Conservation (phyloP, 2,113 vertebrate species). For the Lepisosteus osseus region DNA sequence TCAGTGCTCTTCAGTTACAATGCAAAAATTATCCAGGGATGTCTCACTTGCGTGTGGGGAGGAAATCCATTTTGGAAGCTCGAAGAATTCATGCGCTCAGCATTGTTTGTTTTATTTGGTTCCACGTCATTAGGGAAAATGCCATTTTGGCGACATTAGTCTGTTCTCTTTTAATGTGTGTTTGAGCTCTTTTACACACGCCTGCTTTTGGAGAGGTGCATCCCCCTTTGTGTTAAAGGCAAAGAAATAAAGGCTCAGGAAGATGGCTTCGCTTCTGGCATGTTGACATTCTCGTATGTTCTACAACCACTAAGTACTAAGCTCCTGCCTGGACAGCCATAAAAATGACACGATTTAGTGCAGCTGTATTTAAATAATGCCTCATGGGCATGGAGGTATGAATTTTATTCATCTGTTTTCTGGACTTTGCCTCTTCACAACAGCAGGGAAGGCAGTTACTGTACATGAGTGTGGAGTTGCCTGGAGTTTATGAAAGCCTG, state of each 20-base stretch:
- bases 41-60: constrained; percentile 46
- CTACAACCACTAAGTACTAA: no score
- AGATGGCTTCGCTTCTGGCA: no score
- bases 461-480: constrained; percentile 39
- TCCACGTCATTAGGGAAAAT: constrained; percentile 38
- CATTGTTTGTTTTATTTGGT: constrained; percentile 60
- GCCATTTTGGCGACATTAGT: constrained; percentile 24
- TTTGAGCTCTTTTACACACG: constrained; percentile 34
- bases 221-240: no score
- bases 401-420: constrained; percentile 2
- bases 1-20: constrained; percentile 21
- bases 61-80: constrained; percentile 35
- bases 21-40: background rate
- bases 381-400: background rate
- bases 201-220: constrained; percentile 27
- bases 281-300: no score
- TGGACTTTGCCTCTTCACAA: background rate
- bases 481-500: constrained; percentile 57
- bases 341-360: background rate
- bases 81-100: constrained; percentile 25
- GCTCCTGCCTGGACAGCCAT: background rate
- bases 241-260: no score
- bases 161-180: constrained; percentile 35
- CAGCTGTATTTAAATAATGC: background rate
- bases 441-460: constrained; percentile 25